Conservation (phyloP, 2,797 vertebrate species). For the Pseudochromis fuscus region DNA sequence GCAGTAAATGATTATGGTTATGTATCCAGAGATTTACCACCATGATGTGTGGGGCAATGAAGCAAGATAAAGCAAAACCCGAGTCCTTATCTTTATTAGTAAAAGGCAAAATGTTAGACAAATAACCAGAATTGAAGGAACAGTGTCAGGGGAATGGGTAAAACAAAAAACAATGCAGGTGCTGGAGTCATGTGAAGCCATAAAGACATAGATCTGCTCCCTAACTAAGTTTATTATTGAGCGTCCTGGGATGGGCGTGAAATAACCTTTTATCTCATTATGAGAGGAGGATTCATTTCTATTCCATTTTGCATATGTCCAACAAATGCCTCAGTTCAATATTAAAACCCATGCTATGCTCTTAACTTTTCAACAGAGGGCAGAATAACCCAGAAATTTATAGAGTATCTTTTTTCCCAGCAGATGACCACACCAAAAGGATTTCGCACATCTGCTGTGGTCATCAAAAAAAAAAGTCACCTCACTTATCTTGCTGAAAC, state of each 20-base stretch:
- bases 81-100: no score
- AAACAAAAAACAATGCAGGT: no score
- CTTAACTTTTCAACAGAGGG: constrained; percentile 61
- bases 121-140: no score
- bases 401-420: neutral
- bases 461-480: neutral
- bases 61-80: no score
- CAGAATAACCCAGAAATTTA: constrained; percentile 45
- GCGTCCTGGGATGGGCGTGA: neutral
- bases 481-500: constrained; percentile 18
- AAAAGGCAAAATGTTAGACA: no score
- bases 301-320: constrained; percentile 2
- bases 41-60: no score
- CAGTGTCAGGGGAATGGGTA: no score
- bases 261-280: constrained; percentile 30
- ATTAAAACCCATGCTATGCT: constrained; percentile 37
- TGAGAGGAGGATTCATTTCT: constrained; percentile 12
- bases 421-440: no score
- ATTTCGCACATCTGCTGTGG: no score
- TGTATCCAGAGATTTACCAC: no score
- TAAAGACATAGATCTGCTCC: neutral
- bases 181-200: neutral
- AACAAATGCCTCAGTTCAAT: neutral
- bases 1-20: no score
- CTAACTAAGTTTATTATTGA: neutral